Base-by-base conservation (phyloP, 2,888 invertebrate genomes). In the Pristionchus entomophagus region DNA sequence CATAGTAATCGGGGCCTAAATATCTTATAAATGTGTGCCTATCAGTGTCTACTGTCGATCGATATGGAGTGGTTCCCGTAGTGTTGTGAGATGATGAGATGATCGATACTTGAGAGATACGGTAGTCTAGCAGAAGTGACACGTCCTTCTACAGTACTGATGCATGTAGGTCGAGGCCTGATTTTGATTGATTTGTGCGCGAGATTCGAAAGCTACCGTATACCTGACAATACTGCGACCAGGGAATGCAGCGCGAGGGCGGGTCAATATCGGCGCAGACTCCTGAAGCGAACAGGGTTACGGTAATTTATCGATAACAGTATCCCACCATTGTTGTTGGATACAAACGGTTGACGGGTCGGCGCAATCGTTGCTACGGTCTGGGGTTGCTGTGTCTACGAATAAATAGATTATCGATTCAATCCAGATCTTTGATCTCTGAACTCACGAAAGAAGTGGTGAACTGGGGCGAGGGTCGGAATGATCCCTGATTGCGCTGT, bases 151-250 rank as follows among this genome's bases (percentile, higher is more conserved):
- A 32, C 85, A 85, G 56, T 85, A 85, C 77, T 85, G 85, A 56
- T 85, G 85, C 85, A 85, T 85, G 77, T 85, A 85, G 32, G 85
- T 73, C 12, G 73, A 77, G 6, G 85, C 85, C 83, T 84, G 65
- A 84, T 49, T 65, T 32, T 17, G 45, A 84, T 84, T 45, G 62
- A 45, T 49, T 49, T 6, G 35, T 2, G 35, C 26, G 8, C 14
- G 29, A 8, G 26, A 45, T 62, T 41, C 35, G 32, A 32, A 8
- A 19, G 14, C 35, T 59, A 82, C 41, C 26, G 56, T 53, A 41
- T 84, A 84, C 83, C 77, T 85, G 85, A n/a, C 85, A 85, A 49
- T 85, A 85, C 56, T 85, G 85, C n/a, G 85, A 6, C 85, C 85
- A 85, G n/a, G 85, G 85, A n/a, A 85, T 53, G 41, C 85, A 85